Evolutionary conservation across 2,797 vertebrate genomes (phyloP), one percentile per base, ranked within the genome.

Genomic region (Pristis pectinata): DNA sequence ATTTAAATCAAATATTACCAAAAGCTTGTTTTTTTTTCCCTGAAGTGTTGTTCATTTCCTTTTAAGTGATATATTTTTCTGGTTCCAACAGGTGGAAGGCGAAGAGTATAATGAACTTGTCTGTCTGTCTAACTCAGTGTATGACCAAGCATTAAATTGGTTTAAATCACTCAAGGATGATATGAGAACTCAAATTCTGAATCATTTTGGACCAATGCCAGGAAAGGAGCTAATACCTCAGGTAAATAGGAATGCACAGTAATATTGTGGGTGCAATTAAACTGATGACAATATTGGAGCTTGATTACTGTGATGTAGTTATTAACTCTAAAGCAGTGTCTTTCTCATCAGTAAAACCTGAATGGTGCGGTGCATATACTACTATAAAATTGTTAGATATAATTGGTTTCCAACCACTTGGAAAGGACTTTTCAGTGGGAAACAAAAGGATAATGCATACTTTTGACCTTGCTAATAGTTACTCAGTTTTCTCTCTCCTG

Each of bases 141-240:
- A 99, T 34, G 98, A 98, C 95, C 98, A 99, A 96, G 98, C 98
- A 30, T 97, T 97, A 95, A 96, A 96, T 96, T 99, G 98, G 98
- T 99, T 99, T 96, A 98, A 98, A 30, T 99, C 98, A 37, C 98
- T 99, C 82, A 98, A 98, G 95, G 98, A 99, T 96, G 98, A 98
- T 96, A 98, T 98, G 98, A 98, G 98, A 97, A 98, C 97, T 95
- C 98, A 99, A 97, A 99, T 98, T 96, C 97, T 98, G 95, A 98
- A 98, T 95, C 98, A 98, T 96, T 99, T 99, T 95, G 98, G 98
- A 95, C 96, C 97, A 95, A 98, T 99, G 96, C 98, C 99, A 95
- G 96, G 97, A 95, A 99, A 98, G 96, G 98, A 98, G 95, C 95
- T 96, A 0, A 97, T 98, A 67, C 97, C 97, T 93, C 98, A 98